phyloP scores from a whole-genome alignment of 2,888 invertebrate species.

The Trilocha varians region DNA sequence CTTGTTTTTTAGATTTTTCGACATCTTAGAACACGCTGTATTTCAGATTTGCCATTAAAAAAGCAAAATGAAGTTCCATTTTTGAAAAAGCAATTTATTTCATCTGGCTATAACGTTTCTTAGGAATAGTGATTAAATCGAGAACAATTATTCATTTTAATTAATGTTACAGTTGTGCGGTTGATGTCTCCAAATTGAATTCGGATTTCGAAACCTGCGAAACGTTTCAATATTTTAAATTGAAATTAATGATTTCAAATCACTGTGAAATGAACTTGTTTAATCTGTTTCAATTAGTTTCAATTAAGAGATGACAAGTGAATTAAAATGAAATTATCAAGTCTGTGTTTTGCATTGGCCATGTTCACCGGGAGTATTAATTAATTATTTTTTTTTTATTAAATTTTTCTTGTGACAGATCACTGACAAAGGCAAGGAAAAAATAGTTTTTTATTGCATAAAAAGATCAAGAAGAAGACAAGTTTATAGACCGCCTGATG shows the following conservation, averaged over 20 bases:
- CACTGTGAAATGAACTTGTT: background rate
- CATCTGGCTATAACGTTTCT: constrained; percentile 9
- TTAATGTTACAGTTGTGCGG: background rate
- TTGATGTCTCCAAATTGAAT: background rate
- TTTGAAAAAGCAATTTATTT: constrained; percentile 24
- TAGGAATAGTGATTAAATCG: constrained; percentile 6
- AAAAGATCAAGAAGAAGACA: no score
- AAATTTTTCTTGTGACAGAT: no score
- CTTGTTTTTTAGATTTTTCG: no score
- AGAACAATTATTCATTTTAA: background rate
- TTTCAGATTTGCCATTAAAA: constrained; percentile 38
- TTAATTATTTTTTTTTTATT: no score
- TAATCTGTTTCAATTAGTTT: background rate
- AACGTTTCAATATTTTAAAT: background rate
- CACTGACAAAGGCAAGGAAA: no score
- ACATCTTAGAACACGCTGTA: no score
- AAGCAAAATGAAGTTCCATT: constrained; percentile 26
- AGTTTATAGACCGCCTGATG: no score
- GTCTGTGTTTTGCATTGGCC: no score
- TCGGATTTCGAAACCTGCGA: background rate
- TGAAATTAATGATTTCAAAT: background rate
- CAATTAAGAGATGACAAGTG: background rate
- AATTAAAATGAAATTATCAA: no score
- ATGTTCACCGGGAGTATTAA: no score
- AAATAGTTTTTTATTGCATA: no score